Percentiles rank a stretch among this genome's conserved stretches.
These are phyloP conservation scores for Nezara viridula DNA, from an alignment of 2,888 invertebrate genomes.

Conservation along the genomic window DNA sequence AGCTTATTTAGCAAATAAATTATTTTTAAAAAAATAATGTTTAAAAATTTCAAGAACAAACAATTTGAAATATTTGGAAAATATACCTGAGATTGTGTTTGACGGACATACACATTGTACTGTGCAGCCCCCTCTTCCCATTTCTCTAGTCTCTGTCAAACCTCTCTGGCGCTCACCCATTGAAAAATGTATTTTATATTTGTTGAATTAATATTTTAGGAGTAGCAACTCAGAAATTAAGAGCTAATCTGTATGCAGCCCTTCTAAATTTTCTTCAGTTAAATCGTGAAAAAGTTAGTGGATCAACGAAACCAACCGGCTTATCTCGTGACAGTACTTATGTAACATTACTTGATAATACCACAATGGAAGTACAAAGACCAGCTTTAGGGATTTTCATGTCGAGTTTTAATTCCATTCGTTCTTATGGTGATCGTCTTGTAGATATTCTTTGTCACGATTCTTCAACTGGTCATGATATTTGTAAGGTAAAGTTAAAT, in stretches of 20 bases:
- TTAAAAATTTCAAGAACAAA: too few relatives aligned
- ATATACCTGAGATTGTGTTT: too few relatives aligned
- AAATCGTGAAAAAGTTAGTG: conserved; percentile 71
- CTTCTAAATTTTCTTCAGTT: conserved; percentile 86
- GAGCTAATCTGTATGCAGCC: conserved; percentile 89
- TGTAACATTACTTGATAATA: conserved; percentile 60
- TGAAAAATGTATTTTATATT: conserved; percentile 1
- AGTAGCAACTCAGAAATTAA: conserved; percentile 84
- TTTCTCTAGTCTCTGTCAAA: too few relatives aligned
- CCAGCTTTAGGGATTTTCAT: conserved; percentile 25
- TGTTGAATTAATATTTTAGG: conserved; percentile 69
- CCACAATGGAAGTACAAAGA: conserved; percentile 27
- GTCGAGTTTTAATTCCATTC: conserved; percentile 61
- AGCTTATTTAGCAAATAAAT: too few relatives aligned
- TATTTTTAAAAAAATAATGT: too few relatives aligned
- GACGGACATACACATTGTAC: too few relatives aligned
- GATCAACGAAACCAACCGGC: conserved; percentile 38
- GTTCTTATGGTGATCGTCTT: conserved; percentile 83
- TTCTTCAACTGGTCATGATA: conserved; percentile 89
- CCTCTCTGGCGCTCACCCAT: not conserved
- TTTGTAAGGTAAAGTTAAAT: conserved; percentile 75
- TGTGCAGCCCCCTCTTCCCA: too few relatives aligned
- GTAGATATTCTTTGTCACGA: conserved; percentile 88
- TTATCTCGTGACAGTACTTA: conserved; percentile 53
- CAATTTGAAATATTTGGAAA: too few relatives aligned